Evolutionary conservation across 2,113 vertebrate species (phyloP), one percentile per base, ranked within the genome.

Genomic region (Mustela nigripes): DNA sequence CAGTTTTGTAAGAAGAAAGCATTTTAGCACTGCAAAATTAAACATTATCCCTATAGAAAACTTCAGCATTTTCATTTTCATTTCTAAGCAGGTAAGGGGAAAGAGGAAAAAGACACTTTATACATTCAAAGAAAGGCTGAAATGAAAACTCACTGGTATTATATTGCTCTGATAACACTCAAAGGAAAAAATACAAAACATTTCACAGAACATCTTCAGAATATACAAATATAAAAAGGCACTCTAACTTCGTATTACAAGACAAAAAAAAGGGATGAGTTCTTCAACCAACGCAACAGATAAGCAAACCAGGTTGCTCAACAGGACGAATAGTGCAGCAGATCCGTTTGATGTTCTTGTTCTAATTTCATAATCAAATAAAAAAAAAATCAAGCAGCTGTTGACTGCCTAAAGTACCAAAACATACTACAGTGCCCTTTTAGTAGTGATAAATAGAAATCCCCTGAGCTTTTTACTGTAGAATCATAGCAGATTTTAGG

Each of bases 171-270:
- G 97, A 89, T 98, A 98, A 99, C 98, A 99, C 98, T 98, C 97
- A 98, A 98, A 95, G 58, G 56, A 97, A 98, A 98, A 98, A 97
- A 98, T 89, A 91, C 90, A 94, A 97, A 98, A 95, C 97, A 85
- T 98, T 98, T 98, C 99, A 99, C 98, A 98, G 98, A 98, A 98
- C 98, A 95, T 97, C 98, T 98, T 98, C 98, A 98, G 99, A 97
- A 98, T 98, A 98, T 98, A 98, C 98, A 99, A 98, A 99, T 99
- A 99, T 98, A 98, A 99, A 99, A 99, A 99, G 99, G 99, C 98
- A 99, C 99, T 98, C 99, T 99, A 98, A 98, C 98, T 98, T 99
- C 97, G 95, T 89, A 85, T 97, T 97, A 98, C 98, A 98, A 95
- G 98, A 98, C 98, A 97, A 98, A 97, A 36, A 98, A 98, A 69